Conservation (phyloP, 2,797 vertebrate genomes). For the Fringilla coelebs region DNA sequence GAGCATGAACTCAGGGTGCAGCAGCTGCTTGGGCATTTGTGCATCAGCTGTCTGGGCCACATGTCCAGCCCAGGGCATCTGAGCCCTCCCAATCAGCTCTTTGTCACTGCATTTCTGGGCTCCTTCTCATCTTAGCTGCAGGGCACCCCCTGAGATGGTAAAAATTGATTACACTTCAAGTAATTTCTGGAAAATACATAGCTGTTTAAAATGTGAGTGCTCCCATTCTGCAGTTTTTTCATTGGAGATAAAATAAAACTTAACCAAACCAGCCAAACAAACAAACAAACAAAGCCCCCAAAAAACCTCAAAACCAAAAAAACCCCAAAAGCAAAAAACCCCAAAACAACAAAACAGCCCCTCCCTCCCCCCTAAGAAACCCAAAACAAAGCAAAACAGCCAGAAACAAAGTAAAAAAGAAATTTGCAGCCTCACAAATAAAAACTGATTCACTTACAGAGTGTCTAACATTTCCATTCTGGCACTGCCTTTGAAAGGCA, state of each 20-base stretch:
- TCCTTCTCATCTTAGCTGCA: slow-evolving; percentile 35
- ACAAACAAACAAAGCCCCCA: neutral
- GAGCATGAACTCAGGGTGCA: fast-evolving
- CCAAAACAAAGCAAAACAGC: neutral
- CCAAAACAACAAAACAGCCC: neutral
- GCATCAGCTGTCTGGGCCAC: neutral
- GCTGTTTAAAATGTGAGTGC: slow-evolving; percentile 35
- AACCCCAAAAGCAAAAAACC: neutral
- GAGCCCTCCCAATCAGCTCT: neutral
- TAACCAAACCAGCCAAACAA: neutral
- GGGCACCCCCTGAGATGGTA: slow-evolving; percentile 50
- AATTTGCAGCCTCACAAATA: slow-evolving; percentile 36
- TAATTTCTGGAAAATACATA: slow-evolving; percentile 37
- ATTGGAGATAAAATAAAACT: neutral
- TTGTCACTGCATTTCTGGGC: slow-evolving; percentile 2
- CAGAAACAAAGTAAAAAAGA: neutral
- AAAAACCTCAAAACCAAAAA: neutral
- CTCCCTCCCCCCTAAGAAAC: neutral
- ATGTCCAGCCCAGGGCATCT: neutral
- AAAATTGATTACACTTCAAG: slow-evolving; percentile 68
- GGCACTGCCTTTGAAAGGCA: slow-evolving; percentile 63
- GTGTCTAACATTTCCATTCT: slow-evolving; percentile 44
- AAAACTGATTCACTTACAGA: slow-evolving; percentile 50
- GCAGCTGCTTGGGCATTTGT: neutral
- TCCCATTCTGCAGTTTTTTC: slow-evolving; percentile 20